Evolutionary conservation across 2,113 vertebrate genomes (phyloP).

Genomic region (Gymnogyps californianus): DNA sequence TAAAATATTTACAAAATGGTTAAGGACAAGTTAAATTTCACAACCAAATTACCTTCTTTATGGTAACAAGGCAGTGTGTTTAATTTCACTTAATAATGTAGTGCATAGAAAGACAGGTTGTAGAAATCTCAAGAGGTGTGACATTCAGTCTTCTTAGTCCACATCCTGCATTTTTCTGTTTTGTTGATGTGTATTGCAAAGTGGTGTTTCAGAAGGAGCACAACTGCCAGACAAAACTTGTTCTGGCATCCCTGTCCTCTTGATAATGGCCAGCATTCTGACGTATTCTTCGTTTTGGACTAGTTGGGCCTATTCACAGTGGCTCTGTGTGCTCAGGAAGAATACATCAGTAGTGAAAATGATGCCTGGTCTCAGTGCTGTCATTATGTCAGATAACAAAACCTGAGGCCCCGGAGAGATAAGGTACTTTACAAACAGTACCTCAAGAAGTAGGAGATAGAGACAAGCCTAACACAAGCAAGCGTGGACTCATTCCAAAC

Average conservation of each 20-base stretch:
- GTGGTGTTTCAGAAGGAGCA: background rate
- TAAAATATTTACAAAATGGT: background rate
- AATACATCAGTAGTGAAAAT: background rate
- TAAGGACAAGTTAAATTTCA: background rate
- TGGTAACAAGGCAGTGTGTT: background rate
- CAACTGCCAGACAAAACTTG: background rate
- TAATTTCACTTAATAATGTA: background rate
- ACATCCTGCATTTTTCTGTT: background rate
- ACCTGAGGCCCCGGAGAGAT: background rate
- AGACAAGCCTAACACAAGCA: background rate
- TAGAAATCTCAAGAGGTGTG: background rate
- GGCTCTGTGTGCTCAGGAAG: background rate
- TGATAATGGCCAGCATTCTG: background rate
- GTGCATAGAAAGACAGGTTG: background rate
- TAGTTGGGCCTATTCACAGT: background rate
- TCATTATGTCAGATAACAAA: background rate
- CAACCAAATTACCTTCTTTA: background rate
- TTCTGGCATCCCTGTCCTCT: background rate
- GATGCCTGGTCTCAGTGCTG: background rate
- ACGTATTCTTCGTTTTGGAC: background rate
- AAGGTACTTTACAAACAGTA: background rate
- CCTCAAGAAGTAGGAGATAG: background rate
- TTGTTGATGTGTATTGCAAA: background rate
- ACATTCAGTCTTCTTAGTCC: accelerated
- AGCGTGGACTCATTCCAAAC: background rate